Evolutionary conservation across 2,888 invertebrate species (phyloP), one percentile per base, ranked within the genome.

Genomic region (Xestoiulus laeticollis): DNA sequence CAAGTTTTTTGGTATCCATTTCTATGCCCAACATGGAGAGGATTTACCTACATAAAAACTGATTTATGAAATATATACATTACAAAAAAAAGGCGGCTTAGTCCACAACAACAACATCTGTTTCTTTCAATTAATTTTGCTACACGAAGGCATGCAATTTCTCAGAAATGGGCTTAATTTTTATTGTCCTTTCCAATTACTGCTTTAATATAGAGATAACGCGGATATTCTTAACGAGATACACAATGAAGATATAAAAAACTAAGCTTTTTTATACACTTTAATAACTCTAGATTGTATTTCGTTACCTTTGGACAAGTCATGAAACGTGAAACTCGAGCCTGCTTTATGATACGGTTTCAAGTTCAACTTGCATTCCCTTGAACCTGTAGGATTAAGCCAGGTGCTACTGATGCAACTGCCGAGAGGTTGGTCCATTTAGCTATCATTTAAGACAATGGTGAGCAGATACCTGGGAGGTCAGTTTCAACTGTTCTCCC

Each of bases 171-270:
- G 59, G 59, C 68, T 68, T 26, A 68, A 26, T 68, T 68, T 68
- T 68, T 68, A 68, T 68, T 68, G 68, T 68, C 68, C 68, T 68
- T 68, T 26, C 68, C 68, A 68, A 68, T 68, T 68, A 68, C 68
- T 12, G 26, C 26, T 68, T 68, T 68, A 68, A 68, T 68, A n/a
- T 68, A 12, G 26, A 68, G 68, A 68, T 68, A 26, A 68, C 68
- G 68, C 68, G 68, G 68, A 68, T 68, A 26, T 26, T 68, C 68
- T 26, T 68, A 68, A 68, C 68, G 68, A 68, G 68, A 68, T 68
- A 68, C 26, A 68, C 68, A 68, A 26, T 26, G 68, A 26, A 26
- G 12, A 26, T 68, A 26, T 68, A 68, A 68, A 68, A 68, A 68
- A 59, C 16, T 12, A 10, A 19, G 26, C 26, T n/a, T 12, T 68